Evolutionary conservation across 1,140 invertebrate genomes (phyloP).

Genomic region (Drosophila lini): DNA sequence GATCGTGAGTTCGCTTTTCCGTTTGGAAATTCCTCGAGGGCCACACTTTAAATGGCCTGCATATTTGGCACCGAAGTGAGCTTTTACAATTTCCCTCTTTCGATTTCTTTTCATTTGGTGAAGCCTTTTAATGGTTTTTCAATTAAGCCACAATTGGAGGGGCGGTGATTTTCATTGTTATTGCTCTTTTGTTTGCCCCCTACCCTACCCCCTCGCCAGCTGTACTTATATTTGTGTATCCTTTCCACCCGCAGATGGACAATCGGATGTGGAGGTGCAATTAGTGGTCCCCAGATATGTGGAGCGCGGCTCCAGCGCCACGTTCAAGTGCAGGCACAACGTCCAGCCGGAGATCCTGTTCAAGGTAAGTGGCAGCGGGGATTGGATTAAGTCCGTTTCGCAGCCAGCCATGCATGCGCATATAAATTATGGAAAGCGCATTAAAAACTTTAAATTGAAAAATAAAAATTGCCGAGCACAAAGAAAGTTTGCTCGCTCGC

Average conservation of each 20-base stretch:
- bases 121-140: conserved; percentile 61
- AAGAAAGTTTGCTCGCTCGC: conserved; percentile 57
- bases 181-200: neutral
- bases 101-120: conserved; percentile 21
- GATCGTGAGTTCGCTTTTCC: conserved; percentile 6
- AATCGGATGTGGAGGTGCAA: conserved; percentile 82
- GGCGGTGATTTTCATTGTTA: conserved; percentile 35
- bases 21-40: conserved; percentile 1
- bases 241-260: conserved; percentile 72
- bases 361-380: conserved; percentile 85
- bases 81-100: conserved; percentile 7
- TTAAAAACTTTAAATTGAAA: conserved; percentile 68
- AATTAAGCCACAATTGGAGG: conserved; percentile 69
- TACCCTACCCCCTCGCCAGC: neutral
- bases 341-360: conserved; percentile 87
- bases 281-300: conserved; percentile 80
- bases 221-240: conserved; percentile 3
- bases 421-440: conserved; percentile 54
- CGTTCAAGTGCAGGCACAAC: conserved; percentile 87
- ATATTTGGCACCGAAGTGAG: conserved; percentile 29
- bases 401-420: conserved; percentile 29
- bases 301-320: conserved; percentile 84
- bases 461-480: conserved; percentile 51
- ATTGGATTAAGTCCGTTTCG: conserved; percentile 24
- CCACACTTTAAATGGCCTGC: conserved; percentile 47